A percentile compares a stretch with the other conserved stretches of the same genome.
Conservation (phyloP, 2,113 vertebrate species). For the Pteruthius melanotis region DNA sequence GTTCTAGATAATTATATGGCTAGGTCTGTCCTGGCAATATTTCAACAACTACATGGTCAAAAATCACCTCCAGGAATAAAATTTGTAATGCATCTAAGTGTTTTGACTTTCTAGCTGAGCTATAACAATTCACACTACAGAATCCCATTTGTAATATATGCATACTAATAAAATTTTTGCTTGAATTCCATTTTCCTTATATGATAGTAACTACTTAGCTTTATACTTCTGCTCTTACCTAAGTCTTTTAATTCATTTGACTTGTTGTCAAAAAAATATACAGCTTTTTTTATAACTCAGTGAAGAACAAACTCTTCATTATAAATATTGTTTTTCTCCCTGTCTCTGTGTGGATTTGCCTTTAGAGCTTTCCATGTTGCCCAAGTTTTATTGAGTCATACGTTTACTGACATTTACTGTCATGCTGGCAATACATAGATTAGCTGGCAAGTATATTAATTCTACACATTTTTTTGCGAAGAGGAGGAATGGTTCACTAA, state of each 20-base stretch:
- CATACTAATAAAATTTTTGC: not conserved
- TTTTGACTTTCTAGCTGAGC: not conserved
- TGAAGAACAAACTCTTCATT: not conserved
- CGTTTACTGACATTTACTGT: not conserved
- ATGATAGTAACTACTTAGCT: not conserved
- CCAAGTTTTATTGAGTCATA: not conserved
- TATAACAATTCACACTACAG: not conserved
- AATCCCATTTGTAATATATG: not conserved
- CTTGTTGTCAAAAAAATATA: not conserved
- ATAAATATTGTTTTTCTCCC: not conserved
- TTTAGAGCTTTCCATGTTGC: not conserved
- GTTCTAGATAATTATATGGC: not conserved
- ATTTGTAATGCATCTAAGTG: not conserved
- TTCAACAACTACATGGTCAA: not conserved
- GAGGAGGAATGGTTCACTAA: not conserved
- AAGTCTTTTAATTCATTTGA: not conserved
- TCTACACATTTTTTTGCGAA: not conserved
- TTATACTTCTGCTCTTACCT: not conserved
- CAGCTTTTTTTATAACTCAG: not conserved
- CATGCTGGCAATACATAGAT: not conserved
- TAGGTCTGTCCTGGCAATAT: not conserved
- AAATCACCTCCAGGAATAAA: not conserved
- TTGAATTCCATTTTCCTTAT: not conserved
- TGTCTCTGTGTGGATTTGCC: not conserved
- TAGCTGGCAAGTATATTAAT: not conserved